Evolutionary conservation across 2,797 vertebrate species (phyloP).

Genomic region (Thripadectes ignobilis): DNA sequence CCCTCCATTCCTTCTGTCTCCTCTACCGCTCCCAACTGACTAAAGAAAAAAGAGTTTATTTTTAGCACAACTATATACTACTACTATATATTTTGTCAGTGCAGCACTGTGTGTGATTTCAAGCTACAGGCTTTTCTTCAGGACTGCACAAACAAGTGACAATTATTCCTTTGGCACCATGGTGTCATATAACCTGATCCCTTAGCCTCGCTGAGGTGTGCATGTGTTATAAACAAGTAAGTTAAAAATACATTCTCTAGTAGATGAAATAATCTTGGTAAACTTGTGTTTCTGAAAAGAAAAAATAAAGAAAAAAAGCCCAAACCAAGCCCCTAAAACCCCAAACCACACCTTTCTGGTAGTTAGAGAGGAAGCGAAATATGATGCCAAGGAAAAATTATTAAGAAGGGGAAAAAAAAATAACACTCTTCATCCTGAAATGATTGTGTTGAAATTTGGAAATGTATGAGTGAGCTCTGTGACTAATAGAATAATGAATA

Average conservation of each 20-base stretch:
- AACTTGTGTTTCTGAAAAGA: neutral
- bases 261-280: neutral
- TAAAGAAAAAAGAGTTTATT: neutral
- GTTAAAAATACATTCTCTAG: conserved; percentile 3
- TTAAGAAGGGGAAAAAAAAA: neutral
- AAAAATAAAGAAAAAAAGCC: neutral
- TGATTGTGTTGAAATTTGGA: conserved; percentile 62
- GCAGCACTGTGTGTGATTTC: neutral
- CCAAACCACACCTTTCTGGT: neutral
- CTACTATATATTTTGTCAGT: neutral
- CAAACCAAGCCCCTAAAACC: neutral
- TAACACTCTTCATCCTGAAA: conserved; percentile 51
- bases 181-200: neutral
- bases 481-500: conserved; percentile 66
- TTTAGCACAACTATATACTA: neutral
- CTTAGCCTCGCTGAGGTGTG: neutral
- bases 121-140: neutral
- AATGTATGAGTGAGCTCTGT: conserved; percentile 54
- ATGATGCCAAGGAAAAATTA: conserved; percentile 32
- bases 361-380: conserved; percentile 11
- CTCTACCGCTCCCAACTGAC: neutral
- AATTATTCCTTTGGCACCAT: conserved; percentile 15
- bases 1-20: neutral
- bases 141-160: neutral
- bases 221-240: neutral